Base-by-base conservation (phyloP, 1,140 invertebrate species). In the Drosophila lacteicornis region DNA sequence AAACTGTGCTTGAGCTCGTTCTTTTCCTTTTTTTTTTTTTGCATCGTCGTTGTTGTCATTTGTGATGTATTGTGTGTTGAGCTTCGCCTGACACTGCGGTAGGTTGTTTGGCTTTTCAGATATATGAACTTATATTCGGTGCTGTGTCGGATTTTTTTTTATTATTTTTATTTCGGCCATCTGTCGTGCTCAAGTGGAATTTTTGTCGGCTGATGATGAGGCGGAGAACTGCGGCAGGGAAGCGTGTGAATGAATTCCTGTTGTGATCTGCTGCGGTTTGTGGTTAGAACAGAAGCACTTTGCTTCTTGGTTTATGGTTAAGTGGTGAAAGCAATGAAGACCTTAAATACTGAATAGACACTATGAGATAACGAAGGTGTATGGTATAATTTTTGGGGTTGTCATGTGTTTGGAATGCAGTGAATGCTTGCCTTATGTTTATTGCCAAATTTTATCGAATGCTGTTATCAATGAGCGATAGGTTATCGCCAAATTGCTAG, bases 1-100 rank as follows among this genome's bases (percentile, higher is more conserved):
- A 58, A 71, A 70, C 66, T 71, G 38, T 67, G n/a, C 17, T 40
- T 9, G 6, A 67, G 22, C n/a, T 47, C 38, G 33, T 33, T 53
- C 22, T 45, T 50, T 38, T 8, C n/a, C 11, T 38, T 36, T 38
- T 53, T 53, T 53, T 19, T 19, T 60, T 71, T 69, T 11, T 63
- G 67, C 40, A 77, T 73, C 47, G n/a, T 46, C 30, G 49, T 46
- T 67, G 60, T 66, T 69, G 60, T 69, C 61, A 38, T 46, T 70
- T 63, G 61, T 70, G 67, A 70, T 70, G 67, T 68, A 70, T 70
- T 68, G 49, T 68, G 65, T 50, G 73, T 77, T 79, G 79, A 87
- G 82, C 84, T 87, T 75, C 82, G 43, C 49, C 84, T 63, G 77
- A 81, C 60, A 62, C 55, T 70, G 67, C 63, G 66, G 40, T 79